Conservation (phyloP, 1,140 invertebrate species). For the Drosophila novamexicana region DNA sequence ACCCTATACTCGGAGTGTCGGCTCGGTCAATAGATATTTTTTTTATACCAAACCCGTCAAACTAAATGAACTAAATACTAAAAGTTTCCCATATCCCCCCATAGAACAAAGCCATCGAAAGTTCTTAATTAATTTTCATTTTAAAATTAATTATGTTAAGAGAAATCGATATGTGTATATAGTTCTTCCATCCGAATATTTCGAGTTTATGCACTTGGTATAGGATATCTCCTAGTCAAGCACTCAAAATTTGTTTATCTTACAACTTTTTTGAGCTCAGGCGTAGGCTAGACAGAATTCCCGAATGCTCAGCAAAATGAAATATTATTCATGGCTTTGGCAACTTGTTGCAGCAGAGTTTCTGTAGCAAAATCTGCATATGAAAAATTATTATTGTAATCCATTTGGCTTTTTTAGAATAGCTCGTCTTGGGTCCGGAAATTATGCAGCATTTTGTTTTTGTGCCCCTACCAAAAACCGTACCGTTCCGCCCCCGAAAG, state of each 20-base stretch:
- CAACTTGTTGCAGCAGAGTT: constrained; percentile 72
- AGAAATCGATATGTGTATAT: too few relatives aligned
- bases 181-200: too few relatives aligned
- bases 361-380: constrained; percentile 76
- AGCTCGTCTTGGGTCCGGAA: constrained; percentile 48
- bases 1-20: constrained; percentile 1
- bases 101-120: too few relatives aligned
- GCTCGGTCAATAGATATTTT: too few relatives aligned
- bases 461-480: constrained; percentile 2
- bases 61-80: too few relatives aligned
- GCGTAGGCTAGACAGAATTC: constrained; percentile 72
- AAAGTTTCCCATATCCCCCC: too few relatives aligned
- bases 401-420: constrained; percentile 64
- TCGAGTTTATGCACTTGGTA: neutral
- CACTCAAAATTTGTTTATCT: neutral
- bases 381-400: constrained; percentile 84
- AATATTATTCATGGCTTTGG: constrained; percentile 80
- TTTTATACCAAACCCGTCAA: too few relatives aligned
- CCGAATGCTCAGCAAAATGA: constrained; percentile 55
- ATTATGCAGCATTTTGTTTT: constrained; percentile 82
- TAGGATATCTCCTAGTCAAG: constrained; percentile 3
- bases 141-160: too few relatives aligned
- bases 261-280: constrained; percentile 14
- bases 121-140: too few relatives aligned
- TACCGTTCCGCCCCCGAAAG: constrained; percentile 59